A percentile compares a stretch with the other conserved stretches of the same genome.
Conservation (phyloP, 2,888 invertebrate genomes). For the Macrosiphum euphorbiae region DNA sequence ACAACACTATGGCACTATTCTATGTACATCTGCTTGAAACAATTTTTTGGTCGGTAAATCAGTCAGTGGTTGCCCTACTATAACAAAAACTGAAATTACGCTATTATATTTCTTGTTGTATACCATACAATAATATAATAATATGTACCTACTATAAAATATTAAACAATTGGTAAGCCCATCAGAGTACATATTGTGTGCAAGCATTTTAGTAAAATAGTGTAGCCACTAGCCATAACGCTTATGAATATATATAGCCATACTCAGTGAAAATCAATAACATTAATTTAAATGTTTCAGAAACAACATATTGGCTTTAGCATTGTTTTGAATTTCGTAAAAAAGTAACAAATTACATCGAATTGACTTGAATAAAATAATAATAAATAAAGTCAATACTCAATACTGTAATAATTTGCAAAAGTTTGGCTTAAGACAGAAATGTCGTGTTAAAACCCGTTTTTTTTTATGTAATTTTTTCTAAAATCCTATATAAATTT, state of each 20-base stretch:
- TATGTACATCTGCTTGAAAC: too few relatives aligned
- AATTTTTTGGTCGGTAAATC: fast-evolving
- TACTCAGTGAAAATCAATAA: neutral
- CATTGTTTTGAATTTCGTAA: neutral
- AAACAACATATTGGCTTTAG: neutral
- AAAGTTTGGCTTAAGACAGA: neutral
- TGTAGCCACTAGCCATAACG: neutral
- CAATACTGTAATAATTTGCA: neutral
- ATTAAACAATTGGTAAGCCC: neutral
- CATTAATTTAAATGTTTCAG: neutral
- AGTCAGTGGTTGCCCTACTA: too few relatives aligned
- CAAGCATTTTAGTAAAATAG: neutral
- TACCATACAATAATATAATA: neutral
- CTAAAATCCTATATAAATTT: neutral
- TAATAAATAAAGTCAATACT: neutral
- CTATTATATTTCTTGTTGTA: neutral
- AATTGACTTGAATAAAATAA: neutral
- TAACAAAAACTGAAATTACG: neutral
- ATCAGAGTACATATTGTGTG: too few relatives aligned
- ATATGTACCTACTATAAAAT: neutral
- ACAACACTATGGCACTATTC: too few relatives aligned
- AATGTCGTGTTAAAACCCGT: neutral
- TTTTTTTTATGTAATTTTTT: neutral
- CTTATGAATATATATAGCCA: neutral
- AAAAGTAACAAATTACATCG: neutral